Percentiles rank a stretch among this genome's conserved stretches.
phyloP scores from a whole-genome alignment of 2,888 invertebrate species.

The Trichogramma evanescens region DNA sequence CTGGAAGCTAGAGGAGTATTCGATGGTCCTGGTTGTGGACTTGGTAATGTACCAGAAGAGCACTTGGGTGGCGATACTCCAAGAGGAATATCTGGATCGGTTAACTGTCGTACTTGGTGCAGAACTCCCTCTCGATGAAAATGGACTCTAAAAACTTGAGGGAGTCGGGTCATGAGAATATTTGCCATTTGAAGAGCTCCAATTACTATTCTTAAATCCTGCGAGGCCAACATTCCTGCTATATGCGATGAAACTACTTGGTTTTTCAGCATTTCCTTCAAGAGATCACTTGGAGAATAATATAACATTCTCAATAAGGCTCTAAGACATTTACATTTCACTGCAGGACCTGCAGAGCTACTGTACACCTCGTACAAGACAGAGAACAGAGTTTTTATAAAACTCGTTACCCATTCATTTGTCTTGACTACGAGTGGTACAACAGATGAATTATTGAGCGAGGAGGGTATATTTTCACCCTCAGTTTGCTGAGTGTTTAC shows the following conservation, averaged over 20 bases:
- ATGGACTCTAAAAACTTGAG: slow-evolving; percentile 89
- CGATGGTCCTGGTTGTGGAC: slow-evolving; percentile 46
- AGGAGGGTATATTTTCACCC: slow-evolving; percentile 43
- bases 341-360: slow-evolving; percentile 94
- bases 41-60: slow-evolving; percentile 45
- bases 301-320: slow-evolving; percentile 94
- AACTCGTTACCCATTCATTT: slow-evolving; percentile 47
- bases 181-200: slow-evolving; percentile 95
- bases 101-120: slow-evolving; percentile 74
- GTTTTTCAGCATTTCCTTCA: slow-evolving; percentile 55
- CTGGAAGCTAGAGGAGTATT: slow-evolving; percentile 42
- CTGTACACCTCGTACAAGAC: slow-evolving; percentile 97
- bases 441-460: slow-evolving; percentile 40
- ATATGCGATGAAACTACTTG: slow-evolving; percentile 91
- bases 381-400: slow-evolving; percentile 76
- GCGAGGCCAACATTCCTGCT: slow-evolving; percentile 96
- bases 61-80: slow-evolving; percentile 49
- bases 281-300: slow-evolving; percentile 79
- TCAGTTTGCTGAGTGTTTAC: slow-evolving; percentile 58
- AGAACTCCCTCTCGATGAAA: slow-evolving; percentile 97
- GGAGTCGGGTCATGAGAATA: slow-evolving; percentile 92
- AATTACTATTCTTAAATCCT: slow-evolving; percentile 92
- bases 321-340: slow-evolving; percentile 92
- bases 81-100: slow-evolving; percentile 60
- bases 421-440: slow-evolving; percentile 45